Evolutionary conservation across 2,888 invertebrate species (phyloP), one percentile per base, ranked within the genome.

Genomic region (Pristionchus maxplancki): DNA sequence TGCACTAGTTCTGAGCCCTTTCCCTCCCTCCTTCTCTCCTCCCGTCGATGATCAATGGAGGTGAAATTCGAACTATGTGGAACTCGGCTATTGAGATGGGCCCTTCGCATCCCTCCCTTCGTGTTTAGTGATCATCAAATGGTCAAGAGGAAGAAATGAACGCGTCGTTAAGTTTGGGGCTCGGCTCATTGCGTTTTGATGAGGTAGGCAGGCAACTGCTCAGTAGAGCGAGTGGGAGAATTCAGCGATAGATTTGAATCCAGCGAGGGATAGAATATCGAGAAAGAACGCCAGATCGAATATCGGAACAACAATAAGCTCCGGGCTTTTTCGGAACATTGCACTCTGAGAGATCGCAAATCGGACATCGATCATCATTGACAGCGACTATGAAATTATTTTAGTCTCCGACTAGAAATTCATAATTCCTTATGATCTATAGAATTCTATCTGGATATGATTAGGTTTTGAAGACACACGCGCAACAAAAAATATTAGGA

Each of bases 31-130:
- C 71, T 44, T 44, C 44, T 44, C n/a, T 17, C 24, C 20, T 40
- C 71, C 71, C 31, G 11, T 40, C 37, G 24, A 48, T 78, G 78
- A 48, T 78, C 78, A 78, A 78, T 48, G 78, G 44, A 15, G n/a
- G 67, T 44, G 78, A 78, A 78, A 78, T 78, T 78, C 78, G 78
- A 78, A 48, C 78, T 78, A 78, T 78, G 78, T 44, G 78, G 78
- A 40, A 78, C 78, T 40, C 78, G 71, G n/a, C 78, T 44, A 78
- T 48, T 48, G 78, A 78, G 37, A 37, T 74, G 20, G n/a, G 31
- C 31, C 71, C 37, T 17, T 78, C 44, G 0, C 34, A 24, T 11
- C n/a, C 74, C 74, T 78, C 78, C 48, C 17, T 48, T 44, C 44
- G 44, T 78, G 44, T 44, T 78, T 40, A n/a, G 44, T 40, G 44